Base-by-base conservation (phyloP, 1,140 invertebrate genomes). In the Colletes gigas region DNA sequence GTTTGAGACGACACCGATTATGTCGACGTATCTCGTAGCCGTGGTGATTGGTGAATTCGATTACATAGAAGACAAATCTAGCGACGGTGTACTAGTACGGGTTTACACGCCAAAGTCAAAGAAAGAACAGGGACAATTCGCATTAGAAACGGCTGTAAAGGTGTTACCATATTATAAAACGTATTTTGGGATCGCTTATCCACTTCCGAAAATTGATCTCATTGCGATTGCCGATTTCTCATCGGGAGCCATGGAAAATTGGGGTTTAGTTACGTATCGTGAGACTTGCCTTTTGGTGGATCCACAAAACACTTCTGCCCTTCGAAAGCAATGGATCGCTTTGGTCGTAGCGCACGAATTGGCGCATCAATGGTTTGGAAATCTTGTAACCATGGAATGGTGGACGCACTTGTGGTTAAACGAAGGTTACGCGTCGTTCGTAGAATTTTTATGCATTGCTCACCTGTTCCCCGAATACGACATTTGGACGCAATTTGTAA, bases 21-120 rank as follows among this genome's bases (percentile, higher is more conserved):
- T 99, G 99, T 98, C 98, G 1, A 99, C 98, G 0, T 99, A 99
- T 90, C 93, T 99, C 70, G 96, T 99, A 60, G 98, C 98, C 0
- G 96, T 97, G 65, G 96, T 98, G 1, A 96, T 99, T 9, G 98
- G 98, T 41, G 98, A 99, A 92, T 99, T 97, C 92, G 98, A 99
- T 92, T 98, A 96, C 92, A 95, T 99, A 4, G 98, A 99, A 92
- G 96, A 95, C 78, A 96, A 92, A 83, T 97, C 97, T 1, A 93
- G 93, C 17, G 97, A 98, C 93, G 98, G 97, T 14, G 96, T 98
- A 17, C 84, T 96, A 30, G 96, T 99, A 1, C 94, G 98, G 82
- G 98, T 99, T 0, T 99, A 98, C 89, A 99, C 98, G 8, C 98
- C 98, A 5, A 95, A 97, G 7, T 97, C 97, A 3, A 99, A 99